phyloP scores from a whole-genome alignment of 2,888 invertebrate species.

The Amiota minor region DNA sequence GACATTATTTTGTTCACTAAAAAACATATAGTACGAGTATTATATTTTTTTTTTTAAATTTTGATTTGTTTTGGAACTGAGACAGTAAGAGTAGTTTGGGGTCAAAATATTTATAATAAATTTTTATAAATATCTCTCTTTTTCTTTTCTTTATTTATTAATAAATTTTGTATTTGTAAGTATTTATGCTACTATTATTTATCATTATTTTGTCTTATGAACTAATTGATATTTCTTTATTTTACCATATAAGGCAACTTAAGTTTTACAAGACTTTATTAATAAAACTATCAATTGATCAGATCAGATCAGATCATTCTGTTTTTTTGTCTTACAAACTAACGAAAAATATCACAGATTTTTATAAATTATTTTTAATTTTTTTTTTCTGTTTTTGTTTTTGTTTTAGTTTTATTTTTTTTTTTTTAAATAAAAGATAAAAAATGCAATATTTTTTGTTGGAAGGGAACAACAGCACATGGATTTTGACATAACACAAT shows the following conservation, averaged over 20 bases:
- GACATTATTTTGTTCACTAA: conserved; percentile 14
- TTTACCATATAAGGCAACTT: background rate
- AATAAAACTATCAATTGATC: too few relatives aligned
- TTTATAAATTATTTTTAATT: conserved; percentile 33
- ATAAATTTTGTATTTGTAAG: too few relatives aligned
- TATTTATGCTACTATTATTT: conserved; percentile 5
- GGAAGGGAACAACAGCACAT: conserved; percentile 59
- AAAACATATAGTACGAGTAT: too few relatives aligned
- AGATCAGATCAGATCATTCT: too few relatives aligned
- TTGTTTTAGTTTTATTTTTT: too few relatives aligned
- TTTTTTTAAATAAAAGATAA: conserved; percentile 24
- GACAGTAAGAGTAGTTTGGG: background rate
- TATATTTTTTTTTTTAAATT: conserved; percentile 17
- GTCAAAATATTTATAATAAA: conserved; percentile 23
- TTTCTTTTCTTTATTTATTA: conserved; percentile 9
- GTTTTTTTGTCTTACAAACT: conserved; percentile 18
- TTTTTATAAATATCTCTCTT: conserved; percentile 17
- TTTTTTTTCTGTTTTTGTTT: too few relatives aligned
- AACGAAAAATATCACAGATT: conserved; percentile 30
- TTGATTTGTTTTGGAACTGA: background rate
- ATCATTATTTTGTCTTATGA: conserved; percentile 2
- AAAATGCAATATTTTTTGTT: conserved; percentile 40
- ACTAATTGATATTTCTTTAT: conserved; percentile 16
- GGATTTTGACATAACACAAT: conserved; percentile 11
- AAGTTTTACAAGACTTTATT: too few relatives aligned